Evolutionary conservation across 2,113 vertebrate species (phyloP).

Genomic region (Petaurus breviceps): DNA sequence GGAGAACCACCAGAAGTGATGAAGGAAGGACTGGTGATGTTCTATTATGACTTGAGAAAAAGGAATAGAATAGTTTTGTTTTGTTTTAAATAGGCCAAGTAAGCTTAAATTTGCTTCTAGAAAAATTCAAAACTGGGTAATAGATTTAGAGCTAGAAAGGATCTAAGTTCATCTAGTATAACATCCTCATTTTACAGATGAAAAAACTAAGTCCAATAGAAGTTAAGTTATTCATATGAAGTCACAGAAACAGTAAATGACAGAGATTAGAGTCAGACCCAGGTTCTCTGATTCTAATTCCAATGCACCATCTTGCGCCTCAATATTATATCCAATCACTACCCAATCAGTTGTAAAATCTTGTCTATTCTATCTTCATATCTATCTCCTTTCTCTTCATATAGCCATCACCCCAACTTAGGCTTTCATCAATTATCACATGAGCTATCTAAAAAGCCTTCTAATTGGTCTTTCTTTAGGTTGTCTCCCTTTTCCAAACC

Average conservation of each 20-base stretch:
- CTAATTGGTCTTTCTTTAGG: not conserved
- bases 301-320: not conserved
- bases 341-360: not conserved
- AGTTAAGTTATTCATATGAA: not conserved
- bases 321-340: not conserved
- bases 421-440: not conserved
- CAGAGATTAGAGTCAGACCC: not conserved
- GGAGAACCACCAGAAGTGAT: not conserved
- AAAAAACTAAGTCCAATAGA: not conserved
- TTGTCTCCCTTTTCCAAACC: not conserved
- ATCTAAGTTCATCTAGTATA: not conserved
- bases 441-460: not conserved
- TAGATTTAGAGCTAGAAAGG: not conserved
- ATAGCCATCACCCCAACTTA: not conserved
- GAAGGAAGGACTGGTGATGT: not conserved
- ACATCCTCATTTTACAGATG: not conserved
- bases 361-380: not conserved
- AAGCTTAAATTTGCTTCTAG: not conserved
- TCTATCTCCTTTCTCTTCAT: not conserved
- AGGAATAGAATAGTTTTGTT: not conserved
- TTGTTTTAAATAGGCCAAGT: too few species aligned
- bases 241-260: not conserved
- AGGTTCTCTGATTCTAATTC: not conserved
- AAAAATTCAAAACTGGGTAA: not conserved
- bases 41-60: not conserved